These are phyloP conservation scores for Sebastes steindachneri DNA, from an alignment of 2,797 vertebrate species.

Conservation along the genomic window DNA sequence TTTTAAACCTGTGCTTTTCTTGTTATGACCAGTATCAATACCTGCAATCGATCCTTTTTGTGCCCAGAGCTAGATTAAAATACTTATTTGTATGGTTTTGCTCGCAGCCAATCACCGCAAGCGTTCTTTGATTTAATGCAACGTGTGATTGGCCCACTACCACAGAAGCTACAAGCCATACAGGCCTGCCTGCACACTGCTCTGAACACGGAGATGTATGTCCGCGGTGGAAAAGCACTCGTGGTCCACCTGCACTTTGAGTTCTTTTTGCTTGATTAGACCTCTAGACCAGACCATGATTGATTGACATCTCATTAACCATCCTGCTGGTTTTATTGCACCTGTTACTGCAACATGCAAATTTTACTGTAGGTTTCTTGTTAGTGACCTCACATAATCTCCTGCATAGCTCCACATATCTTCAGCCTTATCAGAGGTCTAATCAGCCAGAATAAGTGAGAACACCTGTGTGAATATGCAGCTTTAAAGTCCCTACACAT, in stretches of 20 bases:
- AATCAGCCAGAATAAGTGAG: slow-evolving; percentile 18
- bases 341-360: not conserved
- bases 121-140: too few relatives aligned
- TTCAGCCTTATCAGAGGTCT: not conserved
- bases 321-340: not conserved
- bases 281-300: not conserved
- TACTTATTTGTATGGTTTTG: too few relatives aligned
- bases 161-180: too few relatives aligned
- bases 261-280: slow-evolving; percentile 6
- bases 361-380: not conserved
- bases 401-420: not conserved
- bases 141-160: not conserved
- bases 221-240: not conserved
- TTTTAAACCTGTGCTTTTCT: not conserved
- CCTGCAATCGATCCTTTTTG: too few relatives aligned
- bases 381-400: slow-evolving; percentile 7
- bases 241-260: not conserved
- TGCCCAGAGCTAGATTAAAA: too few relatives aligned
- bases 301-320: not conserved
- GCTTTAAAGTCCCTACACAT: not conserved
- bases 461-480: slow-evolving; percentile 5
- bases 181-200: too few relatives aligned
- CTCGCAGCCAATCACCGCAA: too few relatives aligned
- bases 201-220: too few relatives aligned
- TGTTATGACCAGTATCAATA: too few relatives aligned